These are phyloP conservation scores for Macroramphosus scolopax DNA, from an alignment of 2,797 vertebrate genomes.

Conservation along the genomic window DNA sequence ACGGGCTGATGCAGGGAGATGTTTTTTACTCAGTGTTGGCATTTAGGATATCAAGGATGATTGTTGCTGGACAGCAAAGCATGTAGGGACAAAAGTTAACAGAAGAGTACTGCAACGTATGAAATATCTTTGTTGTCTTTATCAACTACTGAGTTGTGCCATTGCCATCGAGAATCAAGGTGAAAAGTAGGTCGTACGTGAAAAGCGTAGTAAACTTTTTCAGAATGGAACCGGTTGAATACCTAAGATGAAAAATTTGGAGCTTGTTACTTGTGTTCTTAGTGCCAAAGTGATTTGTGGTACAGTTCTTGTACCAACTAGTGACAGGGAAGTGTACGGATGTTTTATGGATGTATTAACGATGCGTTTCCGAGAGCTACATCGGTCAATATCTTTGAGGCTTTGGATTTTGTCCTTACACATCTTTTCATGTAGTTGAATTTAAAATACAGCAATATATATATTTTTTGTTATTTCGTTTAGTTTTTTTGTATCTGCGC, in stretches of 20 bases:
- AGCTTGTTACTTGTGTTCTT: conserved; percentile 1
- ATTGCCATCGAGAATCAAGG: conserved; percentile 42
- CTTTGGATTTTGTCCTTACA: conserved; percentile 57
- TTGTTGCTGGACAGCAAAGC: conserved; percentile 90
- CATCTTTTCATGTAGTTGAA: conserved; percentile 47
- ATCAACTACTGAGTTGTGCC: conserved; percentile 78
- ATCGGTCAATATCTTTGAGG: conserved; percentile 50
- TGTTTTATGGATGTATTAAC: conserved; percentile 42
- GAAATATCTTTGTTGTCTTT: conserved; percentile 57
- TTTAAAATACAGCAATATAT: conserved; percentile 50
- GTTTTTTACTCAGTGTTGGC: conserved; percentile 58
- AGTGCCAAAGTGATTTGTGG: conserved; percentile 11
- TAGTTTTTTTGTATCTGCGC: conserved; percentile 34
- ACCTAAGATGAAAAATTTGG: conserved; percentile 4
- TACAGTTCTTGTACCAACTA: conserved; percentile 26
- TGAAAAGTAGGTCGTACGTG: conserved; percentile 34
- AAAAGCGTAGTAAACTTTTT: conserved; percentile 12
- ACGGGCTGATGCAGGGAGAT: conserved; percentile 31
- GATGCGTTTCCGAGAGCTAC: conserved; percentile 45
- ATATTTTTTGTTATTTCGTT: conserved; percentile 13
- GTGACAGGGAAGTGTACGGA: conserved; percentile 57
- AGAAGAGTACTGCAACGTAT: conserved; percentile 52
- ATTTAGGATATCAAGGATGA: conserved; percentile 64
- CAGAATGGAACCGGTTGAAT: conserved; percentile 16
- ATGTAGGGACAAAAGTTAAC: conserved; percentile 57